These are phyloP conservation scores for Mystacornis crossleyi DNA, from an alignment of 2,113 vertebrate species.

Conservation along the genomic window DNA sequence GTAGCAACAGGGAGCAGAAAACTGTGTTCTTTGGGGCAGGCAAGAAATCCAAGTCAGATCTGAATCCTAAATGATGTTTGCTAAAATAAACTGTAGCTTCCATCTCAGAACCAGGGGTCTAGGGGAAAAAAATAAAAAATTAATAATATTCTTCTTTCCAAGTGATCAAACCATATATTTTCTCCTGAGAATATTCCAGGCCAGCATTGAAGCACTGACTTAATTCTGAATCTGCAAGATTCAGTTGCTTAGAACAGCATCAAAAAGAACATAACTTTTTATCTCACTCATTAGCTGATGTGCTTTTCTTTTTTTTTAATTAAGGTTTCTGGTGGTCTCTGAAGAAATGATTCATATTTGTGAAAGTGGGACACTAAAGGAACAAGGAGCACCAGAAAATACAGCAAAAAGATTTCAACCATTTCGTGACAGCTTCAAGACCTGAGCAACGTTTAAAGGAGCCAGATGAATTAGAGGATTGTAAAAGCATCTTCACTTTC, in stretches of 20 bases:
- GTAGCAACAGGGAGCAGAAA: neutral
- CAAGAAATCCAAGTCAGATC: neutral
- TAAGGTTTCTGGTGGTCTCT: neutral
- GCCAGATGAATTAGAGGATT: neutral
- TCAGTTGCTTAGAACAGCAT: neutral
- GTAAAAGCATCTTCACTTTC: rapidly evolving
- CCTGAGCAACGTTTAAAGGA: neutral
- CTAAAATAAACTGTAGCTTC: neutral
- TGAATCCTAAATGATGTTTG: neutral
- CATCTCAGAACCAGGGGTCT: neutral
- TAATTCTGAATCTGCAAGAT: slow-evolving; percentile 2
- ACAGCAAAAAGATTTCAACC: neutral
- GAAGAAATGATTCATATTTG: neutral
- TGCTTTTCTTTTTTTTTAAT: neutral
- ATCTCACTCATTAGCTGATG: neutral
- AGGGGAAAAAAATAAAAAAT: neutral
- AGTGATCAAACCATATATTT: neutral
- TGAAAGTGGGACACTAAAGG: neutral
- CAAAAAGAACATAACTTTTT: neutral
- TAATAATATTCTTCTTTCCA: neutral
- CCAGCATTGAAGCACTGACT: neutral
- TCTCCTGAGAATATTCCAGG: neutral
- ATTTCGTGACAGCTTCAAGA: neutral
- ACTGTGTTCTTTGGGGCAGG: neutral
- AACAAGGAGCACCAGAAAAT: neutral